Evolutionary conservation across 1,140 invertebrate species (phyloP).

Genomic region (Brachionus sp.): DNA sequence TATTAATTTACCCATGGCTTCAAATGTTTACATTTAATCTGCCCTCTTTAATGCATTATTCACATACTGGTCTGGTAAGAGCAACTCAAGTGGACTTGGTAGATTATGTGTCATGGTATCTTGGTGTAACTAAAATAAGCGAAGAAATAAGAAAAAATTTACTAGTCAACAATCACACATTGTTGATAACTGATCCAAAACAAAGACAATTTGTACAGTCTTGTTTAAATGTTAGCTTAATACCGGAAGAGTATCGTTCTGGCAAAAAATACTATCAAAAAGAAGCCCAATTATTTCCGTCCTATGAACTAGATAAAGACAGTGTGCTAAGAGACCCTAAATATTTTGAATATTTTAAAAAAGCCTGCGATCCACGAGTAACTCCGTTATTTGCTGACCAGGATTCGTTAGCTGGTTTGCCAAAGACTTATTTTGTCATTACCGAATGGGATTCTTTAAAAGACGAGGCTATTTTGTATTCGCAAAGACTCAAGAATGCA

Average conservation of each 20-base stretch:
- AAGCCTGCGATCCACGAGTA: not conserved
- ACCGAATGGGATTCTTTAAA: slow-evolving; percentile 36
- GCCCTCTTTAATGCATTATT: not conserved
- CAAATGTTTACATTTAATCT: slow-evolving; percentile 34
- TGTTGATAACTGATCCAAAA: not conserved
- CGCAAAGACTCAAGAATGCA: not conserved
- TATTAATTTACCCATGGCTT: slow-evolving; percentile 45
- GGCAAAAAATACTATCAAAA: slow-evolving; percentile 2
- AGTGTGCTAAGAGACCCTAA: not conserved
- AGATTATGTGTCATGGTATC: slow-evolving; percentile 17
- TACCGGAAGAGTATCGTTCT: slow-evolving; percentile 2
- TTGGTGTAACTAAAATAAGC: not conserved
- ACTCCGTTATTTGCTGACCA: slow-evolving; percentile 27
- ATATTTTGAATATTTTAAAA: not conserved
- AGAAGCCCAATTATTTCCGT: not conserved
- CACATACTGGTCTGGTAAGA: not conserved
- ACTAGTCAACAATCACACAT: slow-evolving; percentile 17
- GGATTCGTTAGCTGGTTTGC: not conserved
- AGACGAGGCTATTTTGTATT: slow-evolving; percentile 31
- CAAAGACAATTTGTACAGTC: not conserved
- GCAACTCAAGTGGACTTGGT: slow-evolving; percentile 29
- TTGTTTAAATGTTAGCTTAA: slow-evolving; percentile 15
- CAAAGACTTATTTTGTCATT: slow-evolving; percentile 23
- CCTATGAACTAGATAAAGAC: not conserved
- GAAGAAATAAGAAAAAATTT: slow-evolving; percentile 23